These are phyloP conservation scores for Podarcis cretensis DNA, from an alignment of 2,113 vertebrate genomes.

Conservation along the genomic window DNA sequence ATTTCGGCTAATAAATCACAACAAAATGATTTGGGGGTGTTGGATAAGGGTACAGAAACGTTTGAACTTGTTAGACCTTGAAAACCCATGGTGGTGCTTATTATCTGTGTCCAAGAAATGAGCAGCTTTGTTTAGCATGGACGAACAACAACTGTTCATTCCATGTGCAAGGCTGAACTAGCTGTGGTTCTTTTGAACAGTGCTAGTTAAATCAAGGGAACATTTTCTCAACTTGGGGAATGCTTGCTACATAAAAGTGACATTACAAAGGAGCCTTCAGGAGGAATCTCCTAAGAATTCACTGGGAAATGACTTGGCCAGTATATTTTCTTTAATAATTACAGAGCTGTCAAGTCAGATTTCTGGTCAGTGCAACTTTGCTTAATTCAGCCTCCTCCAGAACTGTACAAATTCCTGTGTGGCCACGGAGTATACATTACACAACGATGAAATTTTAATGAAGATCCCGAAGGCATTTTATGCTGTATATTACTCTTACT, in stretches of 20 bases:
- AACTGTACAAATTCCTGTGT: constrained; percentile 29
- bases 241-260: background rate
- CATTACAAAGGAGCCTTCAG: background rate
- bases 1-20: too few species aligned
- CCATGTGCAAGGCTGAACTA: background rate
- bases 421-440: constrained; percentile 31
- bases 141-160: background rate
- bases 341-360: constrained; percentile 11
- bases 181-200: background rate
- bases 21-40: background rate
- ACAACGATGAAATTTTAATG: background rate
- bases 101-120: too few species aligned
- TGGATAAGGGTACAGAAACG: background rate
- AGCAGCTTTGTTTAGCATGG: background rate
- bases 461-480: constrained; percentile 24
- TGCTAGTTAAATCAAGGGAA: background rate
- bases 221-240: background rate
- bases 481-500: constrained; percentile 24
- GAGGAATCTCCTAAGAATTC: background rate
- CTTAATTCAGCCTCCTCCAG: constrained; percentile 37
- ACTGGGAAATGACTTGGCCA: background rate
- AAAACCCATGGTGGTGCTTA: background rate
- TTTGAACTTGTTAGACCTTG: background rate
- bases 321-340: background rate
- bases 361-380: constrained; percentile 14